Percentiles rank a stretch among this genome's conserved stretches.
phyloP scores from a whole-genome alignment of 2,888 invertebrate species.

The Ophion slaviceki region DNA sequence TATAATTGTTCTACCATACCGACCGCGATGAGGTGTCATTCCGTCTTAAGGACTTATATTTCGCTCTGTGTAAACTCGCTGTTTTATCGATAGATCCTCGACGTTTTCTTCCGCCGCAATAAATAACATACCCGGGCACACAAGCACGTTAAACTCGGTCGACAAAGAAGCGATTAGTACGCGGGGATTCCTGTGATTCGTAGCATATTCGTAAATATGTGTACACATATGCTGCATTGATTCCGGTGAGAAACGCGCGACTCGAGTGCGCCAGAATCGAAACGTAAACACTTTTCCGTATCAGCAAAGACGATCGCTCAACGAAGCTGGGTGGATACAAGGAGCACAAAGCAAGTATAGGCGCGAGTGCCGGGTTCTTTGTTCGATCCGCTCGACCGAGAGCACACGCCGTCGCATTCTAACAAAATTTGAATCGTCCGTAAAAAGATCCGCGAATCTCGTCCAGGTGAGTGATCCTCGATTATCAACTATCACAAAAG shows the following conservation, averaged over 20 bases:
- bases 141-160: not conserved
- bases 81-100: too few species aligned
- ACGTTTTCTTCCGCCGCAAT: too few species aligned
- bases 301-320: conserved; percentile 8
- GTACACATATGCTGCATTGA: not conserved
- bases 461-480: not conserved
- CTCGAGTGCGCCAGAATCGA: conserved; percentile 9
- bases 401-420: not conserved
- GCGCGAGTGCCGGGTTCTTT: not conserved
- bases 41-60: too few species aligned
- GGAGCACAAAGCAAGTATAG: not conserved
- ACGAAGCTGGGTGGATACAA: not conserved
- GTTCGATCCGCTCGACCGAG: not conserved
- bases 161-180: not conserved
- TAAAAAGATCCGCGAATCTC: not conserved
- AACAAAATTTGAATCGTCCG: not conserved
- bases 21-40: too few species aligned
- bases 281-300: conserved; percentile 35
- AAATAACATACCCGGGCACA: too few species aligned
- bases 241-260: not conserved
- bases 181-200: not conserved
- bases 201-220: not conserved
- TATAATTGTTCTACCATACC: too few species aligned
- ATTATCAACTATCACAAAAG: not conserved
- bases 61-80: too few species aligned